Evolutionary conservation across 2,888 invertebrate genomes (phyloP), one percentile per base, ranked within the genome.

Genomic region (Erebia ligea): DNA sequence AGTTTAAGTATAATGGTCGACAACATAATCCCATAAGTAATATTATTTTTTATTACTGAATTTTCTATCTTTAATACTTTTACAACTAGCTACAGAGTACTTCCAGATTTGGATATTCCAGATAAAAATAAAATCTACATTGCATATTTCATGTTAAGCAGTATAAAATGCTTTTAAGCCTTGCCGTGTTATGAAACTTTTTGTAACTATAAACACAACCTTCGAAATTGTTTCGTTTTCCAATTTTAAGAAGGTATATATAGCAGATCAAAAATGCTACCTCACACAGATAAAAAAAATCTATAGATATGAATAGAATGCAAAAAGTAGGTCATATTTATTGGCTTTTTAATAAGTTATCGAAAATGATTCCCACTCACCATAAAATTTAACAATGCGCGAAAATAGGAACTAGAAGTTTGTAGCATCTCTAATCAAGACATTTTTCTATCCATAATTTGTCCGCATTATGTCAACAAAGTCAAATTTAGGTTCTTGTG

Each of bases 381-480:
- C 58, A 70, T 59, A 72, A 15, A 62, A 72, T 68, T 69, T 64
- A 70, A 68, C 68, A 72, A 76, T 78, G 79, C 79, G 83, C 76
- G 73, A 83, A 80, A 81, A 82, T 85, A 85, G 86, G 84, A 85
- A 85, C 85, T 84, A 84, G 81, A 76, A 79, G 77, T 67, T 74
- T 74, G 69, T 69, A 34, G 75, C 50, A 64, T 54, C 48, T 68
- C 42, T 4, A 52, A 61, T 58, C n/a, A 58, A 48, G 15, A 19
- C 9, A 10, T 17, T 54, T 40, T 64, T 34, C 19, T 40, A 64
- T 17, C 34, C 19, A 64, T 15, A 34, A 52, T 54, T 13, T 61
- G 10, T 8, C 4, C 17, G 45, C 2, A 40, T 11, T 45, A 48
- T 21, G 1, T 3, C 9, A 21, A 8, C 13, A n/a, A 50, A 48